Base-by-base conservation (phyloP, 2,797 vertebrate species). In the Cuculus canorus region DNA sequence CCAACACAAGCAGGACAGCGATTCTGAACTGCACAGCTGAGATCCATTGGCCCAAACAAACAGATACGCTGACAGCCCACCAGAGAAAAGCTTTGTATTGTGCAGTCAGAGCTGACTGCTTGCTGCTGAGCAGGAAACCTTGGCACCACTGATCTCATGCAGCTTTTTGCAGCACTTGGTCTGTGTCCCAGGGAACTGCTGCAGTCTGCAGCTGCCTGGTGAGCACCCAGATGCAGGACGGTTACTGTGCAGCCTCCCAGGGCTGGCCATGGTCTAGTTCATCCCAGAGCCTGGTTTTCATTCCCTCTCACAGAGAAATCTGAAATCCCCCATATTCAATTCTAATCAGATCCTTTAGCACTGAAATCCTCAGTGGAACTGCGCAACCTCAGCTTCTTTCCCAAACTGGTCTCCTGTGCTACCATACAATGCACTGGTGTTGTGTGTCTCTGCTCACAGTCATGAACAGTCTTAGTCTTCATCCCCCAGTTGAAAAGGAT, bases 41-140 rank as follows among this genome's bases (percentile, higher is more conserved):
- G 32, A 66, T 37, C 21, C 17, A 11, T 6, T 18, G 39, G 8
- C 41, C 28, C 23, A 47, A 60, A 43, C 11, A 72, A 63, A 59
- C 3, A 28, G 41, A 24, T 48, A 39, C 22, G 3, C 27, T 59
- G 47, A 25, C 0, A 0, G 27, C 22, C 5, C 28, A 28, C n/a
- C n/a, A 53, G 32, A 57, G 87, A 43, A 76, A 57, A 39, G 3
- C 30, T 25, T 18, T 39, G 22, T 33, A 15, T 24, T 2, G 6
- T 12, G 23, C 2, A 1, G 13, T 23, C 82, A 96, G 61, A 84
- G 63, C 32, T 9, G 5, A 53, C 69, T 75, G 61, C 37, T 45
- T 4, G 2, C 41, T 76, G 50, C 69, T 71, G 70, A 65, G 41
- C 61, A 54, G 61, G 33, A 88, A 11, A 25, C 17, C 39, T 65